Evolutionary conservation across 2,113 vertebrate genomes (phyloP).

Genomic region (Rhea pennata): DNA sequence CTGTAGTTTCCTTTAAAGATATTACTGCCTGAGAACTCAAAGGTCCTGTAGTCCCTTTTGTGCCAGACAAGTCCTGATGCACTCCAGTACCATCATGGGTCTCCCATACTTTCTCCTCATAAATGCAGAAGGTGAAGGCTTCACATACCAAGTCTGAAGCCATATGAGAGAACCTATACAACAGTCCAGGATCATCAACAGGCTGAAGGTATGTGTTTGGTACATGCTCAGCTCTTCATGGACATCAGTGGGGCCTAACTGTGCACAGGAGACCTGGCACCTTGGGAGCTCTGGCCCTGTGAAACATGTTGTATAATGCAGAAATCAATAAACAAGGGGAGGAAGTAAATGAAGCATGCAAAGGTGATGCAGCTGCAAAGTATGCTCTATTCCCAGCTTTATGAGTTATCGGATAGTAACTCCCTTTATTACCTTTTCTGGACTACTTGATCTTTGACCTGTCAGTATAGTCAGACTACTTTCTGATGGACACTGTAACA

Average conservation of each 20-base stretch:
- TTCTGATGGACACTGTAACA: not conserved
- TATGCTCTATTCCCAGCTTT: not conserved
- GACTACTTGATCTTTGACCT: not conserved
- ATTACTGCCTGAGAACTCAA: not conserved
- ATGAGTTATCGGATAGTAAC: not conserved
- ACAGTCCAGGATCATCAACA: not conserved
- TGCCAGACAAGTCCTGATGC: not conserved
- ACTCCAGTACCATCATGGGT: accelerated
- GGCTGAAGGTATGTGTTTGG: accelerated
- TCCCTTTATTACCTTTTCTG: not conserved
- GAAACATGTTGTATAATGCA: not conserved
- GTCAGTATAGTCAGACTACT: not conserved
- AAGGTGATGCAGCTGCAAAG: not conserved
- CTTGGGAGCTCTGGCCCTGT: not conserved
- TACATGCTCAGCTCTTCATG: not conserved
- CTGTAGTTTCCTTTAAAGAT: not conserved
- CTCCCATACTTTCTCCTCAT: not conserved
- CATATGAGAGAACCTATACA: not conserved
- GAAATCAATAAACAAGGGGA: not conserved
- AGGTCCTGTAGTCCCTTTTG: not conserved
- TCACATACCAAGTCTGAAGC: not conserved
- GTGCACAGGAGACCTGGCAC: not conserved
- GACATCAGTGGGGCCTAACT: not conserved
- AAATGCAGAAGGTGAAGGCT: not conserved
- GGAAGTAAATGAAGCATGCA: not conserved